Evolutionary conservation across 2,888 invertebrate species (phyloP), one percentile per base, ranked within the genome.

Genomic region (Aporophyla lueneburgensis): DNA sequence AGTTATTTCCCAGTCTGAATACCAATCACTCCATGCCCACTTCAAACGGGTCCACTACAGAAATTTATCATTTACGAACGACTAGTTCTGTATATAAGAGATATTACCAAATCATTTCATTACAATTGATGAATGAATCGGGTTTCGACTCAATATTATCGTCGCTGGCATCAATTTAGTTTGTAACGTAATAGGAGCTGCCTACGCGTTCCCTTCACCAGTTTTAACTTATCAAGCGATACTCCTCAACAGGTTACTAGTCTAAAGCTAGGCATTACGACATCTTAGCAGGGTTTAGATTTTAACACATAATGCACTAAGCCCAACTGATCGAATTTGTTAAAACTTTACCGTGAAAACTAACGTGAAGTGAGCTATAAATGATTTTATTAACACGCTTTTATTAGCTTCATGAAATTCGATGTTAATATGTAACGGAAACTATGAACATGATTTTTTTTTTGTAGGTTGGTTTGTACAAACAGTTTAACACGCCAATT

Each of bases 201-300:
- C 90, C 90, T 88, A 91, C 90, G 90, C 90, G 61, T 65, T 89
- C 90, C 90, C 90, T 90, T 91, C 90, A 90, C 90, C 56, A 62
- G 81, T 56, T 74, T 46, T 74, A 74, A 78, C 80, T 85, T 86
- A 84, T 84, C 84, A 76, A 83, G 70, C 78, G 69, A 78, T 81
- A 73, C 71, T 81, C 81, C 76, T 86, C 74, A 77, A 80, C 84
- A 78, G 77, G 84, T 80, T 82, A 74, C 27, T 74, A 56, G 59
- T 69, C 71, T 81, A 49, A 56, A 66, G 33, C 19, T 56, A 51
- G 46, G 68, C 3, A 51, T 85, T 85, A 69, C 71, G 43, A 81
- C 59, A 84, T 71, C 69, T 54, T 1, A 66, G 33, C 14, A 33
- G 19, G 5, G 67, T 63, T 67, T 70, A 54, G 71, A 77, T 21